A percentile compares a stretch with the other conserved stretches of the same genome.
Conservation (phyloP, 2,888 invertebrate genomes). For the Mechanitis mazaeus region DNA sequence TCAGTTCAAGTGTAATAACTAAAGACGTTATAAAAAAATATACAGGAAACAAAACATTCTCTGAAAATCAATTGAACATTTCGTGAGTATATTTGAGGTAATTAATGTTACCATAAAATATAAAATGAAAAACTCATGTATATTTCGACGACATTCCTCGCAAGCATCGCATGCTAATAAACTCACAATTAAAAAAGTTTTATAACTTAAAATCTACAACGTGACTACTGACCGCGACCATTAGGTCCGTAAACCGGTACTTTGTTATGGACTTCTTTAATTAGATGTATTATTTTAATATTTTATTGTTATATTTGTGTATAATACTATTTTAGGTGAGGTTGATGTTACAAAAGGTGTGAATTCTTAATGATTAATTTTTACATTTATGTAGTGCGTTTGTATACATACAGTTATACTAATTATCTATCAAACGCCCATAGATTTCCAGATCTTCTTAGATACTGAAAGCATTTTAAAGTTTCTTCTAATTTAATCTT, state of each 20-base stretch:
- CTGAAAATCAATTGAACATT: too few relatives aligned
- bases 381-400: too few relatives aligned
- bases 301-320: not conserved
- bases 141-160: slow-evolving; percentile 3
- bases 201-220: slow-evolving; percentile 13
- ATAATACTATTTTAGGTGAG: not conserved
- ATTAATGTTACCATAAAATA: slow-evolving; percentile 3
- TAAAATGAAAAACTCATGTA: not conserved
- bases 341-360: not conserved
- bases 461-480: not conserved
- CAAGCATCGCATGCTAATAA: slow-evolving; percentile 16
- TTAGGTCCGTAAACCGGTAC: slow-evolving; percentile 17
- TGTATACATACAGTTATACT: too few relatives aligned
- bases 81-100: not conserved
- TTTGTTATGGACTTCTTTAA: slow-evolving; percentile 7
- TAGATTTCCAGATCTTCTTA: not conserved
- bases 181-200: slow-evolving; percentile 15
- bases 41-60: too few relatives aligned
- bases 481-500: not conserved
- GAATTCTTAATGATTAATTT: too few relatives aligned
- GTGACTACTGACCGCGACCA: slow-evolving; percentile 20
- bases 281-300: slow-evolving; percentile 5
- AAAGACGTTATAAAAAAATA: too few relatives aligned
- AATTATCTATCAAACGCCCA: not conserved
- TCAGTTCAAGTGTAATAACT: too few relatives aligned